Percentiles rank a stretch among this genome's conserved stretches.
Evolutionary conservation across 2,797 vertebrate species (phyloP).

Genomic region (Garrulus glandarius): DNA sequence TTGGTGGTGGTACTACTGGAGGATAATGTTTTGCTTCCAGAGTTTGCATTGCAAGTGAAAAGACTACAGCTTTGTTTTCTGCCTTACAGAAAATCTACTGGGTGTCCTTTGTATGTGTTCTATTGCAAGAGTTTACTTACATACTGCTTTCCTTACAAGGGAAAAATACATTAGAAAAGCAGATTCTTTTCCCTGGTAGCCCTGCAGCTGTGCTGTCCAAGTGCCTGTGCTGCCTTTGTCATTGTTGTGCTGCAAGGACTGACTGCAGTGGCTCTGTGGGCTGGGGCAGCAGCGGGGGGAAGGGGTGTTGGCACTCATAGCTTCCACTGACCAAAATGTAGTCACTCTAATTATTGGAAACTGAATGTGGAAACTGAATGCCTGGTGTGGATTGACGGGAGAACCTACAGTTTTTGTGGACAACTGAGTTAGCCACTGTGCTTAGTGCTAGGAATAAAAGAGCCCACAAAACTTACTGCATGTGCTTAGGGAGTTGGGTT

Average conservation of each 20-base stretch:
- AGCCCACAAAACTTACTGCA: background rate
- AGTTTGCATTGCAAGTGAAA: background rate
- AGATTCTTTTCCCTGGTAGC: background rate
- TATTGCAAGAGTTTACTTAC: background rate
- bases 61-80: background rate
- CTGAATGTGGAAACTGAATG: no score
- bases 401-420: background rate
- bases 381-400: background rate
- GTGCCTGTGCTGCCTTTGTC: background rate
- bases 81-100: background rate
- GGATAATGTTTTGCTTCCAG: background rate
- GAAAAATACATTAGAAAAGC: background rate
- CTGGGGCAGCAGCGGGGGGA: background rate
- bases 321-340: background rate
- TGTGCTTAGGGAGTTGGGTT: background rate
- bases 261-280: accelerated
- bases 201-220: background rate
- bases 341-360: background rate
- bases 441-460: background rate
- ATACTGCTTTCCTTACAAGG: background rate
- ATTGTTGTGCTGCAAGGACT: background rate
- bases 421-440: background rate
- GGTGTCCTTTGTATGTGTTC: background rate
- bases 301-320: accelerated
- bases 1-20: background rate